Evolutionary conservation across 2,797 vertebrate genomes (phyloP).

Genomic region (Argya squamiceps): DNA sequence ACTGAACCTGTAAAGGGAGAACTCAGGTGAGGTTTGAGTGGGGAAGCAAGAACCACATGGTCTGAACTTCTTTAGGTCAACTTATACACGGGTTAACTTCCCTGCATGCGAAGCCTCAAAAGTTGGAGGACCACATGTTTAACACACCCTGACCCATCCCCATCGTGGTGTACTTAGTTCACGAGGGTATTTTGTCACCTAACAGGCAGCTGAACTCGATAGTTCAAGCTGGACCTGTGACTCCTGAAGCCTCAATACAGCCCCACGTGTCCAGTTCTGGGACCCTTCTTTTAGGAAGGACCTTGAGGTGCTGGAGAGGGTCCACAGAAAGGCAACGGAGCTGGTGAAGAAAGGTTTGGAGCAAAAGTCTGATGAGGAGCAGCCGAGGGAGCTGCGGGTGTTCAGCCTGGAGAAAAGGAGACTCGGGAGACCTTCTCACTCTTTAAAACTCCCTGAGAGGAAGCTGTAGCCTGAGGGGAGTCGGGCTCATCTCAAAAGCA

Average conservation of each 20-base stretch:
- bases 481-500: no score
- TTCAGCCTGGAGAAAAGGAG: background rate
- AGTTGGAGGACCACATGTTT: rapidly evolving
- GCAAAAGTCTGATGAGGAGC: rapidly evolving
- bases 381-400: background rate
- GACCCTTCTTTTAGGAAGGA: background rate
- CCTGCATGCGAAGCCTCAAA: rapidly evolving
- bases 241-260: rapidly evolving
- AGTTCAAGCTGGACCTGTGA: rapidly evolving
- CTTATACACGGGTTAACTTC: background rate
- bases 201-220: rapidly evolving
- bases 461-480: background rate
- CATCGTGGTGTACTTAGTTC: background rate
- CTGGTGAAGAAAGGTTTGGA: no score
- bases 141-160: rapidly evolving
- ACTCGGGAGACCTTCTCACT: rapidly evolving
- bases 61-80: background rate
- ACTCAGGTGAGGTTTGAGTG: background rate
- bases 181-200: rapidly evolving
- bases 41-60: background rate
- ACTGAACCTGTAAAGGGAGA: rapidly evolving
- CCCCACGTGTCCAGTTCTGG: rapidly evolving
- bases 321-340: no score
- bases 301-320: rapidly evolving
- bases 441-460: no score